A percentile compares a stretch with the other conserved stretches of the same genome.
Evolutionary conservation across 2,797 vertebrate species (phyloP).

Genomic region (Gymnocypris eckloni): DNA sequence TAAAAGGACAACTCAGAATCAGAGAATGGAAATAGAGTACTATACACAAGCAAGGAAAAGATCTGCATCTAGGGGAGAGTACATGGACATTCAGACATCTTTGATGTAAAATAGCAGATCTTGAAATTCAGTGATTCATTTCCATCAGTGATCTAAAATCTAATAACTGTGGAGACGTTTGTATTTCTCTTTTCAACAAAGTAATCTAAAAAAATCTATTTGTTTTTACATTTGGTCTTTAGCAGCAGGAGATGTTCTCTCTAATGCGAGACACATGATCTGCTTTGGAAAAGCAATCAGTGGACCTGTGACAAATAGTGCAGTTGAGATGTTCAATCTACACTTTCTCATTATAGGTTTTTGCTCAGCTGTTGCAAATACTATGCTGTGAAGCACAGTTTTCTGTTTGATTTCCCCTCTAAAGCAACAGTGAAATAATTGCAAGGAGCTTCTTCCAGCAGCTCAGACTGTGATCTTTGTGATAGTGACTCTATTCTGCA

Average conservation of each 20-base stretch:
- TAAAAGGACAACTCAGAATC: slow-evolving; percentile 25
- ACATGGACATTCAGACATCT: neutral
- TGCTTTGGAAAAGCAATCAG: slow-evolving; percentile 45
- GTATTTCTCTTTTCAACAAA: neutral
- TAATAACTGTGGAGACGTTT: neutral
- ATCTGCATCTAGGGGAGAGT: neutral
- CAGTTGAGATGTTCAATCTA: slow-evolving; percentile 21
- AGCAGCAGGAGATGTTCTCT: slow-evolving; percentile 9
- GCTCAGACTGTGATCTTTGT: slow-evolving; percentile 13
- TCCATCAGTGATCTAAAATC: neutral
- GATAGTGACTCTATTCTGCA: neutral
- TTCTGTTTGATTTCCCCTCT: neutral
- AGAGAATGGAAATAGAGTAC: slow-evolving; percentile 6
- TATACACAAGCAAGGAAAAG: neutral
- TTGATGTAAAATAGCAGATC: slow-evolving; percentile 25
- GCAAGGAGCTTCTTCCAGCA: neutral
- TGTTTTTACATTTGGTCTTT: slow-evolving; percentile 27
- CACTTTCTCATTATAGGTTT: slow-evolving; percentile 34
- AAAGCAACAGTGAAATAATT: slow-evolving; percentile 37
- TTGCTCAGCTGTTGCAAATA: slow-evolving; percentile 7
- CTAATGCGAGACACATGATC: slow-evolving; percentile 28
- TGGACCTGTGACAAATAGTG: slow-evolving; percentile 31
- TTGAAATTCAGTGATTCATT: neutral
- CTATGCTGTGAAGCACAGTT: slow-evolving; percentile 1
- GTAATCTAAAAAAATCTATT: neutral